These are phyloP conservation scores for Brachionus paranguensis DNA, from an alignment of 1,140 invertebrate species.

Conservation along the genomic window DNA sequence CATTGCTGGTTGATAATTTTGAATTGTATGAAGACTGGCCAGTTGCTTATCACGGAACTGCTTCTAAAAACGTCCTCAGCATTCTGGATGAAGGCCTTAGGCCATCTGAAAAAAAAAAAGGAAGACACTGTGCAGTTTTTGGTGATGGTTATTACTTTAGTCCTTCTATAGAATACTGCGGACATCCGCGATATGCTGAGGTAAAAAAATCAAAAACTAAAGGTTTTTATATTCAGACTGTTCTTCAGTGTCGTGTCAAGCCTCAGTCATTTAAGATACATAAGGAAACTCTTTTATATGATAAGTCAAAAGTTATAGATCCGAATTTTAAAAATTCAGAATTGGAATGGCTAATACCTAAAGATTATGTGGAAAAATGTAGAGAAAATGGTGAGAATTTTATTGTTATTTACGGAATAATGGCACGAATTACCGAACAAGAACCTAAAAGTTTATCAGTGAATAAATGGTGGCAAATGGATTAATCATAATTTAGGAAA, in stretches of 20 bases:
- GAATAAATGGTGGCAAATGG: background rate
- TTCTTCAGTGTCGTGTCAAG: background rate
- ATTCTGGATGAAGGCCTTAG: background rate
- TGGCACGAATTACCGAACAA: background rate
- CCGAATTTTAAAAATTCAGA: background rate
- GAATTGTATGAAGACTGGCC: background rate
- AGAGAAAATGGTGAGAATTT: background rate
- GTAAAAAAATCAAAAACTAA: background rate
- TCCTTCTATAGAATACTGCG: background rate
- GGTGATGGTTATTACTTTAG: background rate
- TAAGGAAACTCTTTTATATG: background rate
- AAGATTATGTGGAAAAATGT: background rate
- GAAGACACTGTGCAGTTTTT: background rate
- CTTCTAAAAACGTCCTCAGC: background rate
- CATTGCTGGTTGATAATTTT: background rate
- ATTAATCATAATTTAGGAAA: too few relatives aligned
- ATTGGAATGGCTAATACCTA: background rate
- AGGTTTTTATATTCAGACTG: background rate
- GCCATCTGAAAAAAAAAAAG: background rate
- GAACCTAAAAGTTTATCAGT: background rate
- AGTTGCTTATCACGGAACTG: constrained; percentile 7
- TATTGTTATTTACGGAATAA: background rate
- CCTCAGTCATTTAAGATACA: background rate
- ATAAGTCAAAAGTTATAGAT: background rate
- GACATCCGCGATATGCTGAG: background rate